These are phyloP conservation scores for Myrmecobius fasciatus DNA, from an alignment of 2,113 vertebrate genomes.

Conservation along the genomic window DNA sequence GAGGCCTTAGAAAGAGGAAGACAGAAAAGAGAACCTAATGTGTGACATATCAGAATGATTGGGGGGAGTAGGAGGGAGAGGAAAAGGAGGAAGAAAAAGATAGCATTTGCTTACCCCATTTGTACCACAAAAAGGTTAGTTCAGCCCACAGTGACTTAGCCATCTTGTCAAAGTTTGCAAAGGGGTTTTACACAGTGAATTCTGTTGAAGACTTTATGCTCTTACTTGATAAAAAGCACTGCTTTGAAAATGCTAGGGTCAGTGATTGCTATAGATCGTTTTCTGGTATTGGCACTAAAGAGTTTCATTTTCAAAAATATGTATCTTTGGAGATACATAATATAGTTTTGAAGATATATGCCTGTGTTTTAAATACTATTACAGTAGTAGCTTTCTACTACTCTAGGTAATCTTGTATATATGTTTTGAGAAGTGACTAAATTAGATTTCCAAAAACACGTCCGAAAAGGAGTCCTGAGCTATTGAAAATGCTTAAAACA, in stretches of 20 bases:
- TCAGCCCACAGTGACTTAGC: background rate
- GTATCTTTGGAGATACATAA: background rate
- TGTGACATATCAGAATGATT: background rate
- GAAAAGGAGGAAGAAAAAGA: slow-evolving; percentile 5
- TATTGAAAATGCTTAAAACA: background rate
- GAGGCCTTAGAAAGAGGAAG: background rate
- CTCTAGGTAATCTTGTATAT: background rate
- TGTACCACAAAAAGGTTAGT: background rate
- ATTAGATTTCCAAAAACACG: background rate
- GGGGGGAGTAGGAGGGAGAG: background rate
- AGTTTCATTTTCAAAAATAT: slow-evolving; percentile 4
- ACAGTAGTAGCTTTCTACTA: background rate
- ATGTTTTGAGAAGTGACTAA: background rate
- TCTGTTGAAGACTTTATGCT: background rate
- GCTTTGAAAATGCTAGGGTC: background rate
- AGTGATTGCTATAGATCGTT: slow-evolving; percentile 1
- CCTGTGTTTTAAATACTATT: background rate
- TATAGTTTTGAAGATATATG: background rate
- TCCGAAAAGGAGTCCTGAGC: background rate
- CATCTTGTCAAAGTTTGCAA: background rate
- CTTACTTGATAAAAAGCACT: background rate
- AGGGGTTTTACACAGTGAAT: background rate
- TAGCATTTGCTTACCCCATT: background rate
- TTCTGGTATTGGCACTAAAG: slow-evolving; percentile 1
- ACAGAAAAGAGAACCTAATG: background rate